Evolutionary conservation across 1,140 invertebrate species (phyloP).

Genomic region (Lepidurus arcticus): DNA sequence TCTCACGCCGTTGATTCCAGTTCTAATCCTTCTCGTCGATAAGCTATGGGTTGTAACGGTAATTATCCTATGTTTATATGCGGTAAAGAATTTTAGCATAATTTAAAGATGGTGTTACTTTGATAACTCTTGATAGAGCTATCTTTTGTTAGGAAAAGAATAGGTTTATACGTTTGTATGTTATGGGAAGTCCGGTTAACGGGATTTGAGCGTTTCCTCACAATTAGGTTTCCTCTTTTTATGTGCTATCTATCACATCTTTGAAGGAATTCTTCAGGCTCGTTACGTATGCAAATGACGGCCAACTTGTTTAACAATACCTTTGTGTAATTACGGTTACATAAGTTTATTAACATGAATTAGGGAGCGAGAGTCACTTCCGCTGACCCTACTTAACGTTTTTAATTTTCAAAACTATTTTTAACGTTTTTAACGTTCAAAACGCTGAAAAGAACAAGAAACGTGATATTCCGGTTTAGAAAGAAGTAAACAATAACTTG

Average conservation of each 20-base stretch:
- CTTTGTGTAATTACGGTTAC: neutral
- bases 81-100: neutral
- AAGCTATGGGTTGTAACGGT: too few species aligned
- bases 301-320: neutral
- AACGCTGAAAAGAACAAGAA: too few species aligned
- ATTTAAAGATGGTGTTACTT: neutral
- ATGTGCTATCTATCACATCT: neutral
- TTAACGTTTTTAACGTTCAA: too few species aligned
- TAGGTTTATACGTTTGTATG: neutral
- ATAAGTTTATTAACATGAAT: too few species aligned
- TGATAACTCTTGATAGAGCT: neutral
- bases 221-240: neutral
- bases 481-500: too few species aligned
- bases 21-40: too few species aligned
- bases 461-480: too few species aligned
- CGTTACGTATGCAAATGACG: constrained; percentile 3
- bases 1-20: too few species aligned
- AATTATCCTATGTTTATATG: too few species aligned
- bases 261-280: neutral
- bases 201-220: neutral
- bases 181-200: neutral
- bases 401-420: too few species aligned
- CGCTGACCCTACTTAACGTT: too few species aligned
- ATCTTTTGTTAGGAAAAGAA: neutral
- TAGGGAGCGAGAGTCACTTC: too few species aligned